Conservation (phyloP, 92 coral and sea anemone species). For the Parazoanthus atlanticus region DNA sequence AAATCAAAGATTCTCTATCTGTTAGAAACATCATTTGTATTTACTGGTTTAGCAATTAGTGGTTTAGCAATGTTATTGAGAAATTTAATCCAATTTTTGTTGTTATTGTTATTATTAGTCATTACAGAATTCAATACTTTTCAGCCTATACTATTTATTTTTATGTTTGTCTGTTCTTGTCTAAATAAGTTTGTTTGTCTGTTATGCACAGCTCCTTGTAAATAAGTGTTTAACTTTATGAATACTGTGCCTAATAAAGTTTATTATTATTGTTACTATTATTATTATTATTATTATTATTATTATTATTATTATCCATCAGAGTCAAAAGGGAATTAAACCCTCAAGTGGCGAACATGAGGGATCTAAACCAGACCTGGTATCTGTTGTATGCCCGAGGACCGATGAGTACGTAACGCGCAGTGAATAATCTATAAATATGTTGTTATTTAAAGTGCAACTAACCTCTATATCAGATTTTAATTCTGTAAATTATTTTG, state of each 20-base stretch:
- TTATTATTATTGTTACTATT: no score
- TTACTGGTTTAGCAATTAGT: no score
- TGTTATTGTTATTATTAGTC: no score
- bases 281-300: not conserved
- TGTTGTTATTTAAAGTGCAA: not conserved
- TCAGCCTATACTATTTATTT: not conserved
- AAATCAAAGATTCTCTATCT: no score
- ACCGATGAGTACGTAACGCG: slow-evolving; percentile 30
- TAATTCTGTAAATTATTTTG: no score
- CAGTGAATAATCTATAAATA: not conserved
- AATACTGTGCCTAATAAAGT: no score
- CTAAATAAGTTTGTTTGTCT: not conserved
- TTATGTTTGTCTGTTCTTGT: not conserved
- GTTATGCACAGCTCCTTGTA: not conserved
- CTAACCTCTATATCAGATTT: no score
- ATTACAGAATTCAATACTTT: no score
- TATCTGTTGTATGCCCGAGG: slow-evolving; percentile 71
- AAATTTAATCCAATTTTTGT: no score
- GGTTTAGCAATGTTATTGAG: no score
- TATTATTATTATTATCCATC: not conserved
- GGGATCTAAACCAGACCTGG: slow-evolving; percentile 55
- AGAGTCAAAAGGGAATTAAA: slow-evolving; percentile 55
- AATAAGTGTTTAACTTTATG: no score
- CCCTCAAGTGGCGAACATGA: slow-evolving; percentile 39
- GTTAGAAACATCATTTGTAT: no score